These are phyloP conservation scores for Drosophila anceps DNA, from an alignment of 2,888 invertebrate species.

Conservation along the genomic window DNA sequence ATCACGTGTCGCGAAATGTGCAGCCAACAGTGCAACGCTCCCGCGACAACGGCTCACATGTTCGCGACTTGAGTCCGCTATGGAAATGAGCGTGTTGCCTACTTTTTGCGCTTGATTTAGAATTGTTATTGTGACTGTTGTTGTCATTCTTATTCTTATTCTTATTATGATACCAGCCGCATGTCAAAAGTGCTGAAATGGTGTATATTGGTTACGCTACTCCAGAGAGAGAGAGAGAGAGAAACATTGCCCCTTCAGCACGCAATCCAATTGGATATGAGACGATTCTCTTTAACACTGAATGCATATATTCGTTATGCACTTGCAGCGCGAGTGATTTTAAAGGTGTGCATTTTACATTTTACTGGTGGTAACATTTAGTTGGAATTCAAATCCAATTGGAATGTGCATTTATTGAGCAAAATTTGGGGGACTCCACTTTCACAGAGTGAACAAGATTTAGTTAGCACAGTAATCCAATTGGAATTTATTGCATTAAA, in stretches of 20 bases:
- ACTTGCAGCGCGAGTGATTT: neutral
- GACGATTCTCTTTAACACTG: too few relatives aligned
- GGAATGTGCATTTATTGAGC: too few relatives aligned
- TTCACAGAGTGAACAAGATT: too few relatives aligned
- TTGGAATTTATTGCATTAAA: too few relatives aligned
- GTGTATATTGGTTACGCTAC: slow-evolving; percentile 6
- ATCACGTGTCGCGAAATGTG: slow-evolving; percentile 78
- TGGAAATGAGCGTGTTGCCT: slow-evolving; percentile 64
- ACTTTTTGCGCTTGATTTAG: slow-evolving; percentile 43
- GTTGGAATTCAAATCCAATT: neutral
- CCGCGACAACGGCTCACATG: slow-evolving; percentile 79
- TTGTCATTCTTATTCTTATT: neutral
- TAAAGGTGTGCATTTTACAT: too few relatives aligned
- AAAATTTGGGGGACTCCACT: too few relatives aligned
- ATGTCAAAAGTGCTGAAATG: neutral
- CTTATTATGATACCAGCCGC: neutral
- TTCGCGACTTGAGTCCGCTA: slow-evolving; percentile 74
- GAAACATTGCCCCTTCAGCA: too few relatives aligned
- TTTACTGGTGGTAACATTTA: neutral
- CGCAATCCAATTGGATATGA: neutral
- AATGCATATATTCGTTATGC: neutral
- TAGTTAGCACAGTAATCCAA: too few relatives aligned
- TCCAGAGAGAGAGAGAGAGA: slow-evolving; percentile 2
- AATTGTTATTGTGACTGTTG: slow-evolving; percentile 10
- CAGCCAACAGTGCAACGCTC: slow-evolving; percentile 81